phyloP scores from a whole-genome alignment of 2,797 vertebrate genomes.

The Tauraco hartlaubi region DNA sequence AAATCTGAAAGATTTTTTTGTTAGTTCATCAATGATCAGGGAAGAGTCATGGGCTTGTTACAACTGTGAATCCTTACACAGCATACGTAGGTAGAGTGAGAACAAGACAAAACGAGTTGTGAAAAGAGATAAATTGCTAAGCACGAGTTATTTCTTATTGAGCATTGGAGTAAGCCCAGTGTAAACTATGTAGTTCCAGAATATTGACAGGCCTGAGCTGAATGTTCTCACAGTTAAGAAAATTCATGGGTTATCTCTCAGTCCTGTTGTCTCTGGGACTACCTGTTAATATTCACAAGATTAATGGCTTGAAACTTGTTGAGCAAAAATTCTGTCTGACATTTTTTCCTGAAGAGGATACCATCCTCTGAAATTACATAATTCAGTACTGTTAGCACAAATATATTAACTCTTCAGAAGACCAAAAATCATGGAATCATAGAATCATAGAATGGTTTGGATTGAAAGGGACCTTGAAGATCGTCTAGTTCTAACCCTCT shows the following conservation, averaged over 20 bases:
- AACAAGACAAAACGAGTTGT: background rate
- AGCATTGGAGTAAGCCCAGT: background rate
- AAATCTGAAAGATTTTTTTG: background rate
- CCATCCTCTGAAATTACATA: background rate
- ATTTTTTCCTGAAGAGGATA: background rate
- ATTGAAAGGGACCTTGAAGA: no score
- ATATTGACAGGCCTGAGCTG: background rate
- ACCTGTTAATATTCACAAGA: background rate
- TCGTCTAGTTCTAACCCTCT: no score
- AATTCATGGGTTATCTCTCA: background rate
- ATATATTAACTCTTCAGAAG: background rate
- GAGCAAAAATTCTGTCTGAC: background rate
- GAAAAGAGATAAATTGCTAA: background rate
- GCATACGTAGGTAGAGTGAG: background rate
- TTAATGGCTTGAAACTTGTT: background rate
- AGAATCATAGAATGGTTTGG: no score
- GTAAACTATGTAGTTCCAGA: background rate
- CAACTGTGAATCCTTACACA: fast-evolving
- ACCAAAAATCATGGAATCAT: background rate
- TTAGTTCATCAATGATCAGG: background rate
- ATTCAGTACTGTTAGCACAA: background rate
- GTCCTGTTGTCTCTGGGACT: background rate
- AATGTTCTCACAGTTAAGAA: background rate
- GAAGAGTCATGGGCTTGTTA: background rate
- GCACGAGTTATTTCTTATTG: background rate